phyloP scores from a whole-genome alignment of 2,113 vertebrate genomes.

The Neotoma lepida region DNA sequence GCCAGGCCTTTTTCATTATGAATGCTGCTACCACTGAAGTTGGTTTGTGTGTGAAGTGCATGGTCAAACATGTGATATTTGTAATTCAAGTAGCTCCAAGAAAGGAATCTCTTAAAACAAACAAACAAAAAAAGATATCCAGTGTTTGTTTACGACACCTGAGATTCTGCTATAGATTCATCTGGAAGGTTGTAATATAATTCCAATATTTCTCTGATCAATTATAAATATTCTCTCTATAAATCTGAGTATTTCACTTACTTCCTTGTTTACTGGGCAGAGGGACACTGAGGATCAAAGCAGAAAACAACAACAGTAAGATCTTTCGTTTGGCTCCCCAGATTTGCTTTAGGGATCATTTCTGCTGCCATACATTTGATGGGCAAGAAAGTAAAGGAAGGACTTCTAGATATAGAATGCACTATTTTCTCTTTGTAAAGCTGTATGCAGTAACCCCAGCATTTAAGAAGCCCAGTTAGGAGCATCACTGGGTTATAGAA shows the following conservation, averaged over 20 bases:
- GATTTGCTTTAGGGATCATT: neutral
- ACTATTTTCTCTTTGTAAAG: neutral
- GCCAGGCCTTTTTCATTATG: neutral
- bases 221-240: neutral
- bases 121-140: neutral
- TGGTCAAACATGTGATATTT: slow-evolving; percentile 28
- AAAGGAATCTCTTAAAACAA: neutral
- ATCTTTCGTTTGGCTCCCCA: neutral
- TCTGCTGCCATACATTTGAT: neutral
- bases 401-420: neutral
- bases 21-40: neutral
- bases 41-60: neutral
- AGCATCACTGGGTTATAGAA: neutral
- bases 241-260: neutral
- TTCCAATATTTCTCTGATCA: neutral
- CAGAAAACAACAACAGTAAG: neutral
- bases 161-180: neutral
- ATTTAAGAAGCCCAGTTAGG: neutral
- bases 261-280: neutral
- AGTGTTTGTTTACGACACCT: neutral
- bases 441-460: neutral
- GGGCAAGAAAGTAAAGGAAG: neutral
- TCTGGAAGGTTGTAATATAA: neutral
- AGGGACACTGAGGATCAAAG: neutral
- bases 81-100: slow-evolving; percentile 16